Percentiles rank a stretch among this genome's conserved stretches.
Conservation (phyloP, 2,888 invertebrate species). For the Neoascia interrupta region DNA sequence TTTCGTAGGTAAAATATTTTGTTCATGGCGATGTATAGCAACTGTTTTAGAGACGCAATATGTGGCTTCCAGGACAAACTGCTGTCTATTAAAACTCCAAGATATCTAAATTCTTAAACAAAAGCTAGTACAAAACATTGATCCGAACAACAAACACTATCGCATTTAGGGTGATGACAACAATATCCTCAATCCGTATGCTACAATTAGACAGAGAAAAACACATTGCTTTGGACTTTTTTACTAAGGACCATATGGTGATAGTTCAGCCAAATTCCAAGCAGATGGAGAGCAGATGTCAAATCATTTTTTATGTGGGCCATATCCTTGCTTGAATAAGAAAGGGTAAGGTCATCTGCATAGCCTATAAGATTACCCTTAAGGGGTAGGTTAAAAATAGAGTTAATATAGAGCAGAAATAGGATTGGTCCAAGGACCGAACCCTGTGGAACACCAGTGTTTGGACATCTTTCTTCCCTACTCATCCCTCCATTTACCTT, state of each 20-base stretch:
- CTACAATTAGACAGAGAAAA: not conserved
- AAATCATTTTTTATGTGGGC: not conserved
- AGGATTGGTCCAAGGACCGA: slow-evolving; percentile 1
- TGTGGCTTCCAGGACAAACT: no score
- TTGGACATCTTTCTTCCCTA: not conserved
- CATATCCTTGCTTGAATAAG: not conserved
- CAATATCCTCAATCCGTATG: not conserved
- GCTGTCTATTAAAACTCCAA: no score
- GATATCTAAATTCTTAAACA: not conserved
- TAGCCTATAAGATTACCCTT: no score
- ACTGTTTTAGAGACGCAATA: no score
- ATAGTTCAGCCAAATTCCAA: not conserved
- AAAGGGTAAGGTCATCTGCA: not conserved
- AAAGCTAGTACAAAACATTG: not conserved
- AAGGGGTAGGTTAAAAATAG: not conserved
- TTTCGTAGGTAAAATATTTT: not conserved
- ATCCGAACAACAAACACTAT: not conserved
- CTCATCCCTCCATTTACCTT: not conserved
- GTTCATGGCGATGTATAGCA: no score
- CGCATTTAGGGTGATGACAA: not conserved
- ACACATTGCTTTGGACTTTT: not conserved
- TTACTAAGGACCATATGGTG: not conserved
- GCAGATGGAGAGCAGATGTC: not conserved
- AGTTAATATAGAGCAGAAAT: slow-evolving; percentile 2
- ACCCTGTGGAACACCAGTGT: slow-evolving; percentile 14